Base-by-base conservation (phyloP, 2,888 invertebrate genomes). In the Apodemia hepburni region DNA sequence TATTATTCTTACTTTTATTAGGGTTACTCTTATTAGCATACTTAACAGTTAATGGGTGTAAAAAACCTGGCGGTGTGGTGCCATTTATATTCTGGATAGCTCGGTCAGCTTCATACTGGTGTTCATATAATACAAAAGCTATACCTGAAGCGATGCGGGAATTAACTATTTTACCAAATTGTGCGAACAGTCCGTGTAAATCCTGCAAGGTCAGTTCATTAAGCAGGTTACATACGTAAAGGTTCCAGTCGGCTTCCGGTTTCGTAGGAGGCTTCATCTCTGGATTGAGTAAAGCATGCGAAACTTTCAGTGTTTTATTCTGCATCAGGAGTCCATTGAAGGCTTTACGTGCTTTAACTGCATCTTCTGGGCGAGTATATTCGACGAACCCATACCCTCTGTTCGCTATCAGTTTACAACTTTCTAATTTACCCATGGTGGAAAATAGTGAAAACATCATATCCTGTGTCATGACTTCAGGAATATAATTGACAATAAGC, bases 401-500 rank as follows among this genome's bases (percentile, higher is more conserved):
- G 81, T 92, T 92, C 71, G 91, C 85, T 85, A 92, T 92, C 82
- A 92, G 81, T 82, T 92, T 92, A 85, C 92, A 92, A 83, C 92
- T 92, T 85, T 92, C 92, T 80, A 92, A 82, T 87, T 92, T 92
- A 79, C 92, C 92, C 92, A 92, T 92, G 68, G 92, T 91, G 66
- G 92, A 90, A 81, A 92, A 92, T 76, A 92, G 80, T 70, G 92
- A 92, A 77, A 92, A 92, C 92, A 92, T 92, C 92, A 92, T 92
- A 80, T 91, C 91, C 88, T 92, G 92, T 75, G 90, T 92, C 92
- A 92, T 92, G 81, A 92, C 89, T 87, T 92, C 92, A 77, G 92
- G 92, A 86, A 92, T 92, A 84, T 92, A 92, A 86, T 92, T 92
- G 83, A 92, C 89, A 80, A 92, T 92, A 84, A 92, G 92, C 84